Base-by-base conservation (phyloP, 2,113 vertebrate species). In the Alaudala cheleensis region DNA sequence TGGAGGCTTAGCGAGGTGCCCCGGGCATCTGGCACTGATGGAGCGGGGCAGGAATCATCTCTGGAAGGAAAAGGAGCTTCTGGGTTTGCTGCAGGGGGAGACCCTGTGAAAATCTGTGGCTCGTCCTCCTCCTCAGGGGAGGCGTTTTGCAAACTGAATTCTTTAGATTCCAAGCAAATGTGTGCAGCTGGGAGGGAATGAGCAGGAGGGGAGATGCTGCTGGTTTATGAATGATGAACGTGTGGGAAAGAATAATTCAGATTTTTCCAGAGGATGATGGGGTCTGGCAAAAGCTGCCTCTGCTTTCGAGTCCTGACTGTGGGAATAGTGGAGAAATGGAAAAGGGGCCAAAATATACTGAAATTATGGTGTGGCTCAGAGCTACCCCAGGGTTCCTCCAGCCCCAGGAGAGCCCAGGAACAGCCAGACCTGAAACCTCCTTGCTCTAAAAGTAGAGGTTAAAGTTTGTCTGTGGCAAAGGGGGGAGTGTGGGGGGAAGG, bases 91-190 rank as follows among this genome's bases (percentile, higher is more conserved):
- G 78, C 24, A 34, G 2, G 28, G 21, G 16, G 39, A 65, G 25
- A 45, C 37, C 25, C 49, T 18, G 44, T 2, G 13, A 25, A 60
- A 60, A 53, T 60, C 7, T 14, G 14, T 0, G 5, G 50, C 29
- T 90, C 37, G 3, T 61, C 14, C 15, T 25, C 29, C 64, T 73
- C 5, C 15, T 25, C 11, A 0, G 33, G 50, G 28, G 44, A 58
- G 13, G 7, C 0, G 0, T 60, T 56, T 47, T 47, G 73, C 23
- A 50, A 34, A 45, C 1, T 0, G 2, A 57, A 12, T 6, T 26
- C 28, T 40, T 51, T 15, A 4, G 49, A 76, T 39, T 67, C 51
- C 51, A 24, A 37, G 51, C 8, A 6, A 73, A 81, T 2, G 9
- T 3, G 21, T 8, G 40, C 34, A n/a, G 53, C 80, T 82, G 51